Percentiles rank a stretch among this genome's conserved stretches.
Conservation (phyloP, 2,888 invertebrate species). For the Harpagoxenus sublaevis region DNA sequence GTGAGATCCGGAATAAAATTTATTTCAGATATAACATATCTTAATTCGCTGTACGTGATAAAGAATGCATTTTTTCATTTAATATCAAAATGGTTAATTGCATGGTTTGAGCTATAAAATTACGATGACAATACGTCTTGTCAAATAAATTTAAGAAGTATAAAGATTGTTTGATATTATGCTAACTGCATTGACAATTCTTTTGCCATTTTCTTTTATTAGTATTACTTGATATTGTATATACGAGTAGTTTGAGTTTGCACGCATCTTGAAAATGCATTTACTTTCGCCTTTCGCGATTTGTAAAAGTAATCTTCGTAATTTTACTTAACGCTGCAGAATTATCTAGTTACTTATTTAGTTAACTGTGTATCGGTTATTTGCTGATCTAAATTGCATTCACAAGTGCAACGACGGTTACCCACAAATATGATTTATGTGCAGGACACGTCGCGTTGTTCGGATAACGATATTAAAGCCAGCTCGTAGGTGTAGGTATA, state of each 20-base stretch:
- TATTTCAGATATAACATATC: neutral
- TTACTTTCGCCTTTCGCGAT: neutral
- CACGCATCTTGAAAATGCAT: neutral
- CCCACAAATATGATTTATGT: constrained; percentile 36
- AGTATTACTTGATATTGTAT: neutral
- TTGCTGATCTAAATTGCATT: constrained; percentile 12
- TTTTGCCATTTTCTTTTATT: neutral
- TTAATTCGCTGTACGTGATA: neutral
- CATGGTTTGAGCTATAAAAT: neutral
- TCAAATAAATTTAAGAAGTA: neutral
- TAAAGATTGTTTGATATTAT: neutral
- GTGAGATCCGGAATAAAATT: neutral
- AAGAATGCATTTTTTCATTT: neutral
- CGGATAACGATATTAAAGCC: constrained; percentile 45
- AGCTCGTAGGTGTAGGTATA: neutral
- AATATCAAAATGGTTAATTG: neutral
- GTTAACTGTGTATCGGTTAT: neutral
- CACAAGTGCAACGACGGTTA: neutral
- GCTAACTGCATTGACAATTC: neutral
- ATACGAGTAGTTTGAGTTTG: neutral
- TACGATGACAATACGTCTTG: neutral
- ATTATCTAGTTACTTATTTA: constrained; percentile 3
- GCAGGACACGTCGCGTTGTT: constrained; percentile 30
- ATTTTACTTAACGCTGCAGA: neutral
- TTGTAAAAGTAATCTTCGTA: neutral